Conservation (phyloP, 1,140 invertebrate genomes). For the Euwallacea similis region DNA sequence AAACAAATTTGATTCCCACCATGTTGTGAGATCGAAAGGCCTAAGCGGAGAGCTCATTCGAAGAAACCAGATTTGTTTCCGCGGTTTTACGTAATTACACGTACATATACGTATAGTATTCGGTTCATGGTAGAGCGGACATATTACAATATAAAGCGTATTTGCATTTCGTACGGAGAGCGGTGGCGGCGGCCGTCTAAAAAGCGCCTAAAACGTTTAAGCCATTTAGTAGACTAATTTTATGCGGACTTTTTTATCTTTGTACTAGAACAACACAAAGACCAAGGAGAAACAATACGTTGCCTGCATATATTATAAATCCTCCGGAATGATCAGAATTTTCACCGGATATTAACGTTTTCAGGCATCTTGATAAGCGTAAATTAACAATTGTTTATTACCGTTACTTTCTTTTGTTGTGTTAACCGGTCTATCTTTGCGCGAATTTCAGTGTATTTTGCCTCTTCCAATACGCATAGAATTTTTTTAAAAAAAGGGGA, state of each 20-base stretch:
- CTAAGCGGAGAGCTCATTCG: background rate
- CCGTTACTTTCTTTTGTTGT: background rate
- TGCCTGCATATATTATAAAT: conserved; percentile 29
- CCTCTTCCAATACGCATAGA: too few relatives aligned
- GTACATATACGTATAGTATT: conserved; percentile 24
- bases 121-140: conserved; percentile 32
- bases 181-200: background rate
- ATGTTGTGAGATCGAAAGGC: too few relatives aligned
- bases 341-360: conserved; percentile 37
- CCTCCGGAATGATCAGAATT: conserved; percentile 30
- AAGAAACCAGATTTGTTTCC: conserved; percentile 19
- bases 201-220: conserved; percentile 36
- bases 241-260: conserved; percentile 29
- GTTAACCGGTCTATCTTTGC: too few relatives aligned
- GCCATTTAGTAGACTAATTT: conserved; percentile 30
- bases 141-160: conserved; percentile 37
- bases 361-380: conserved; percentile 23
- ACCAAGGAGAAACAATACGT: conserved; percentile 30
- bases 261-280: conserved; percentile 18
- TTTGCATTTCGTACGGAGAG: conserved; percentile 29
- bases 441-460: too few relatives aligned
- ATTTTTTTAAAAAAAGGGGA: background rate
- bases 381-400: conserved; percentile 15
- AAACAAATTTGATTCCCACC: too few relatives aligned
- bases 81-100: conserved; percentile 31